These are phyloP conservation scores for Thaumetopoea pityocampa DNA, from an alignment of 1,140 invertebrate species.

Conservation along the genomic window DNA sequence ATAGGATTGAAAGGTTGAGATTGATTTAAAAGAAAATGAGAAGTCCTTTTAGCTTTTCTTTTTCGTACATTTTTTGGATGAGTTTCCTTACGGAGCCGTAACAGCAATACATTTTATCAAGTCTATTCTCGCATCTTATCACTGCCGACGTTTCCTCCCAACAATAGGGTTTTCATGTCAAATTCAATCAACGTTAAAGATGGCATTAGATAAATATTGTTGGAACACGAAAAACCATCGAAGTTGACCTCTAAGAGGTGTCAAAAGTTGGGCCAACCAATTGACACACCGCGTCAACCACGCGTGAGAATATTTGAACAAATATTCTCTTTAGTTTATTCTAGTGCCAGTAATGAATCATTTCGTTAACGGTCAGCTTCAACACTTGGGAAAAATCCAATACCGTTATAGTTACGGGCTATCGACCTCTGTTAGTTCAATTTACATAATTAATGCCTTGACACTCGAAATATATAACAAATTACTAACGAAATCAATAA, in stretches of 20 bases:
- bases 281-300: constrained; percentile 49
- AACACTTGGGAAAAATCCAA: constrained; percentile 51
- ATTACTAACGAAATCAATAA: constrained; percentile 23
- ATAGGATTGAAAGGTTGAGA: too few relatives aligned
- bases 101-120: constrained; percentile 17
- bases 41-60: too few relatives aligned
- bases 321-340: constrained; percentile 62
- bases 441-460: constrained; percentile 45
- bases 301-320: constrained; percentile 71
- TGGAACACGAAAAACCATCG: constrained; percentile 40
- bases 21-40: too few relatives aligned
- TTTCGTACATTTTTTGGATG: too few relatives aligned
- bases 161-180: too few relatives aligned
- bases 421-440: constrained; percentile 37
- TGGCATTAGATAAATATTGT: constrained; percentile 47
- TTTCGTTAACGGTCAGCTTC: constrained; percentile 61
- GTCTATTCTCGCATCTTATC: constrained; percentile 19
- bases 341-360: constrained; percentile 66
- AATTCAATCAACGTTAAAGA: constrained; percentile 32
- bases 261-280: constrained; percentile 55
- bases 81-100: too few relatives aligned
- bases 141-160: too few relatives aligned
- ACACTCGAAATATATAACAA: constrained; percentile 24
- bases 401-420: constrained; percentile 34
- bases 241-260: constrained; percentile 60